Evolutionary conservation across 2,797 vertebrate species (phyloP).

Genomic region (Eptatretus atami): DNA sequence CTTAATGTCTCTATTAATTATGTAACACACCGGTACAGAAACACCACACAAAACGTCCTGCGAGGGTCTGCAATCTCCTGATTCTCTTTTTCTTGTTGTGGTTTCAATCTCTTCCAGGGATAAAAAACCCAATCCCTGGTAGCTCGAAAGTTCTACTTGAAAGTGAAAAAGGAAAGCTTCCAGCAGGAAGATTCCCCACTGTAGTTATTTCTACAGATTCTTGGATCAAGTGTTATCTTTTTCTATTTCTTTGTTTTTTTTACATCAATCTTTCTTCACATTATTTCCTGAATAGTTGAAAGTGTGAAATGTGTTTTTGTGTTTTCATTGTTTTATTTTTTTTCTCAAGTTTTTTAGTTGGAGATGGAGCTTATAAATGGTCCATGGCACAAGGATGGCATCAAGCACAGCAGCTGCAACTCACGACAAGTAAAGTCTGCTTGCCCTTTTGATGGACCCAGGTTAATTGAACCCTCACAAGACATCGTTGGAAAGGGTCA

Average conservation of each 20-base stretch:
- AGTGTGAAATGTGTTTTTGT: background rate
- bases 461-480: too few relatives aligned
- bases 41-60: too few relatives aligned
- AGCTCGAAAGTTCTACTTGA: slow-evolving; percentile 70
- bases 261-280: background rate
- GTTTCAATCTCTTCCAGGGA: slow-evolving; percentile 26
- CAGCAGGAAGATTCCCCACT: slow-evolving; percentile 87
- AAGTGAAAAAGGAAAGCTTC: slow-evolving; percentile 92
- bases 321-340: background rate
- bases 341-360: slow-evolving; percentile 66
- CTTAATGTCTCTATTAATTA: too few relatives aligned
- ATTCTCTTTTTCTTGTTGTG: too few relatives aligned
- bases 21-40: too few relatives aligned
- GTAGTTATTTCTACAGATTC: slow-evolving; percentile 23
- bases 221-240: background rate
- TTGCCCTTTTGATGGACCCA: too few relatives aligned
- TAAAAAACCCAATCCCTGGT: slow-evolving; percentile 93
- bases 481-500: too few relatives aligned
- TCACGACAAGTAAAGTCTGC: slow-evolving; percentile 32
- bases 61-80: too few relatives aligned
- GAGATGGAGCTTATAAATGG: slow-evolving; percentile 79
- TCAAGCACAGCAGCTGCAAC: slow-evolving; percentile 61
- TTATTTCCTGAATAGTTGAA: background rate
- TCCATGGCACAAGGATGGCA: slow-evolving; percentile 68
- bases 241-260: background rate